phyloP scores from a whole-genome alignment of 2,113 vertebrate species.

The Telmatochromis sp. region DNA sequence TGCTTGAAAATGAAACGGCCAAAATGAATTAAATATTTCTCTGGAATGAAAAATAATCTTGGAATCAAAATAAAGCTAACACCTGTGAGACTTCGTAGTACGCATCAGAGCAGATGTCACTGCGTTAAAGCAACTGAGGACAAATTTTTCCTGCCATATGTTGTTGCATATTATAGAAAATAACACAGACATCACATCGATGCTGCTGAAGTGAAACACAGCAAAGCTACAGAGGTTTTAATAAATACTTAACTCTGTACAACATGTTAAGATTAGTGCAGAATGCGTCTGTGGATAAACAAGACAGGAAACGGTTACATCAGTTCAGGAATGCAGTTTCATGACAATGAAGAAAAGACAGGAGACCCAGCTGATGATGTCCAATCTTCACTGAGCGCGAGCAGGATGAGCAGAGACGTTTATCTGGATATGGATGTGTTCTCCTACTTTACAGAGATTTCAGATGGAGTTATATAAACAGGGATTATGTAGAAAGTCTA shows the following conservation, averaged over 20 bases:
- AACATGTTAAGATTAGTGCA: background rate
- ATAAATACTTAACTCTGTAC: background rate
- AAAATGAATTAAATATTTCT: background rate
- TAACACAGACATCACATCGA: background rate
- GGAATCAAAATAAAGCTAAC: background rate
- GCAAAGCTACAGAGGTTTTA: background rate
- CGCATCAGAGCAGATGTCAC: background rate
- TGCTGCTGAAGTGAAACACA: background rate
- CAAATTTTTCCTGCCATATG: fast-evolving
- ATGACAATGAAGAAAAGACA: background rate
- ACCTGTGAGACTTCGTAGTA: background rate
- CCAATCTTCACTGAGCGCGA: fast-evolving
- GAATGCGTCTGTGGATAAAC: background rate
- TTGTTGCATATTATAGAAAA: background rate
- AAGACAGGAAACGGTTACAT: background rate
- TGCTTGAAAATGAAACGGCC: background rate
- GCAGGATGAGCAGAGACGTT: background rate
- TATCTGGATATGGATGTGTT: background rate
- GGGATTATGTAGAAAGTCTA: background rate
- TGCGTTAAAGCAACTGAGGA: background rate
- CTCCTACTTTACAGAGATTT: background rate
- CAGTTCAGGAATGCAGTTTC: too few species aligned
- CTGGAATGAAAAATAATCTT: background rate
- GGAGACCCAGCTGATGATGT: background rate
- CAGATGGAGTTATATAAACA: background rate